Base-by-base conservation (phyloP, 1,140 invertebrate genomes). In the Cydia splendana region DNA sequence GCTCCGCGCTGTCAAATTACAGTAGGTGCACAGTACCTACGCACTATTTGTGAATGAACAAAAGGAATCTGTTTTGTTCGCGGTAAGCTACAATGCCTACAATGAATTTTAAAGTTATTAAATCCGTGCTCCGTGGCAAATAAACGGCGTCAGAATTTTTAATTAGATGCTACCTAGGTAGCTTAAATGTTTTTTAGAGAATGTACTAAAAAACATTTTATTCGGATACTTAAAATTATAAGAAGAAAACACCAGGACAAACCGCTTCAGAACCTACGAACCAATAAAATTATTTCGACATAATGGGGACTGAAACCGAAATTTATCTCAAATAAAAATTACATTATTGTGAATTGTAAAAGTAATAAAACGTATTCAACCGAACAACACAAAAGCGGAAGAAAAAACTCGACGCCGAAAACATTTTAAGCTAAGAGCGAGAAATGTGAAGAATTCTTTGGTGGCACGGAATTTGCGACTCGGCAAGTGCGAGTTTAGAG, bases 401-500 rank as follows among this genome's bases (percentile, higher is more conserved):
- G 77, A 77, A 74, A 74, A 48, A 48, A 48, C 65, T 77, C 57
- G 65, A 77, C 76, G 76, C 24, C 51, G 53, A 80, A 80, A 78
- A 73, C 74, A 76, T 80, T 78, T 80, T 77, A 78, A 65, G 79
- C 79, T 65, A 65, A 79, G 65, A 78, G 76, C 57, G 62, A 51
- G 65, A 74, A 28, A 74, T 74, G 45, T 65, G 65, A 75, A 67
- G 67, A 74, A 80, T 76, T 48, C 45, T 65, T 48, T 45, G 73
- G 67, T n/a, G 57, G 65, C 67, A 80, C 76, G 78, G 74, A 79
- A 84, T 82, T 84, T 82, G 82, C 80, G 80, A 82, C 80, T 85
- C 80, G 51, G 81, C 78, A 82, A 85, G 81, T 85, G 85, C 77
- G 80, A 84, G 76, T 88, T 88, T 88, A 88, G 82, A 85, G 82